phyloP scores from a whole-genome alignment of 2,888 invertebrate species.

The Labia minor region DNA sequence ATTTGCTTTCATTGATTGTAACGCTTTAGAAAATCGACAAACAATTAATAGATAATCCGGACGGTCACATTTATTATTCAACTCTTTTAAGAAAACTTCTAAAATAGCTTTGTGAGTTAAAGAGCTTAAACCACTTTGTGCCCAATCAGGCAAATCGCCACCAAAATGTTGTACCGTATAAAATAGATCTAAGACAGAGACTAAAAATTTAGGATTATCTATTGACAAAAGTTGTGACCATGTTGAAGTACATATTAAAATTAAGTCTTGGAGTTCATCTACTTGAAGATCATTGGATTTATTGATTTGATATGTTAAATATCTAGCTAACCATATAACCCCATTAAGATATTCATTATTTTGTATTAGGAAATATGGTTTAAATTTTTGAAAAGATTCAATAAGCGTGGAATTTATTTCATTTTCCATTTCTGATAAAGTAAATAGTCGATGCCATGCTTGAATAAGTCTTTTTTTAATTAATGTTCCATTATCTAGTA shows the following conservation, averaged over 20 bases:
- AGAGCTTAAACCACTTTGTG: background rate
- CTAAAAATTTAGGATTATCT: background rate
- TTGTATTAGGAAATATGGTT: background rate
- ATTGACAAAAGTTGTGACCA: background rate
- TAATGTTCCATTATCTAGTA: background rate
- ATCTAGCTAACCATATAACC: background rate
- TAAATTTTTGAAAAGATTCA: background rate
- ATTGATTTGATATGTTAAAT: background rate
- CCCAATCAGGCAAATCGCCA: background rate
- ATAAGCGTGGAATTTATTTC: background rate
- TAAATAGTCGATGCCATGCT: background rate
- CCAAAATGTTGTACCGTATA: background rate
- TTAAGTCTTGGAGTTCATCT: background rate
- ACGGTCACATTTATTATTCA: background rate
- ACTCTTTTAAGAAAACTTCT: background rate
- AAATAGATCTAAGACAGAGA: background rate
- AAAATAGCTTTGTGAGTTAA: background rate
- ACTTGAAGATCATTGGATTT: background rate
- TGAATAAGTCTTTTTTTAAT: background rate
- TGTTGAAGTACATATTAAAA: background rate
- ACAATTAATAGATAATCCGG: background rate
- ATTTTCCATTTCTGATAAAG: background rate
- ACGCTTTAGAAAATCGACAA: background rate
- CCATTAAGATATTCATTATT: background rate
- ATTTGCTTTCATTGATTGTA: background rate